phyloP scores from a whole-genome alignment of 2,113 vertebrate species.

The Rhadina sibilatrix region DNA sequence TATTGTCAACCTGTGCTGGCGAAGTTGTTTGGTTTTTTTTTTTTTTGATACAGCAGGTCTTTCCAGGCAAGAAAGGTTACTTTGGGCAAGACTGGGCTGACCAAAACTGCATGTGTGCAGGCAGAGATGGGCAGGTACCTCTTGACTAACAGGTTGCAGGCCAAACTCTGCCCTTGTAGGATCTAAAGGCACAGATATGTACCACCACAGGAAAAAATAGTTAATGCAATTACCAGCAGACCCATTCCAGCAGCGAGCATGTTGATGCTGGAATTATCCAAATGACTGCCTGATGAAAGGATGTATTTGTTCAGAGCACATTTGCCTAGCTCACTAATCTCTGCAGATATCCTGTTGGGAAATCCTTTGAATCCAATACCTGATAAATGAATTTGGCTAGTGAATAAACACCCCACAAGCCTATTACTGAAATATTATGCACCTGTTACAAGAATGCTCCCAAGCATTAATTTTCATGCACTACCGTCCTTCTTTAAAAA shows the following conservation, averaged over 20 bases:
- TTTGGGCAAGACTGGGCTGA: neutral
- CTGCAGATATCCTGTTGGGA: conserved; percentile 68
- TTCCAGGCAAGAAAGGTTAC: neutral
- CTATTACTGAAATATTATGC: conserved; percentile 57
- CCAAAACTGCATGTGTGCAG: rapidly evolving
- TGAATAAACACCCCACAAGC: conserved; percentile 60
- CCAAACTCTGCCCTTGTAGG: neutral
- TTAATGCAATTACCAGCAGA: conserved; percentile 28
- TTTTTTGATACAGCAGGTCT: neutral
- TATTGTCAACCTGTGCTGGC: neutral
- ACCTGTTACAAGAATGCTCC: conserved; percentile 45
- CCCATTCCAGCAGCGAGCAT: neutral
- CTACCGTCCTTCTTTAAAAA: neutral
- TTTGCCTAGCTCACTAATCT: conserved; percentile 63
- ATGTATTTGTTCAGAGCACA: conserved; percentile 63
- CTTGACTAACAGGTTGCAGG: neutral
- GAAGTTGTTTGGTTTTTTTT: neutral
- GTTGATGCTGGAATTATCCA: conserved; percentile 34
- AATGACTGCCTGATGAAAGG: conserved; percentile 58
- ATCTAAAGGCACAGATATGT: neutral
- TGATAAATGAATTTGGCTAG: conserved; percentile 74
- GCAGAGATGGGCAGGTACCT: neutral
- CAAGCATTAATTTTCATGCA: neutral
- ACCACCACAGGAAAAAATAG: neutral
- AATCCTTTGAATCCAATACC: conserved; percentile 71